phyloP scores from a whole-genome alignment of 2,113 vertebrate species.

The Sylvicapra grimmia region DNA sequence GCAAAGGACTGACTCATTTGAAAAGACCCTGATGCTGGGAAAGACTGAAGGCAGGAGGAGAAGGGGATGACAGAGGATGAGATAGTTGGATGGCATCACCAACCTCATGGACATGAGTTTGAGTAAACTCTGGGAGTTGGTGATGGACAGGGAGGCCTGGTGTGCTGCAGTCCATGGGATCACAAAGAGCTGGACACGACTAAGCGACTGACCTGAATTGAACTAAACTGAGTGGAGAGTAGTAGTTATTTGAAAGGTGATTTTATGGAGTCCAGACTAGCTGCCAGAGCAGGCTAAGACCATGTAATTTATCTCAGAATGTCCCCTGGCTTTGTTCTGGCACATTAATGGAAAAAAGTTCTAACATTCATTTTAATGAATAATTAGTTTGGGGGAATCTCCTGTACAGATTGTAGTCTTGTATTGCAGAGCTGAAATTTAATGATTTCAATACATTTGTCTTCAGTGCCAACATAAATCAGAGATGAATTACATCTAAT shows the following conservation, averaged over 20 bases:
- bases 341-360: background rate
- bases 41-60: no score
- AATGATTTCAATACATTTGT: background rate
- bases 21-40: no score
- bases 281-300: background rate
- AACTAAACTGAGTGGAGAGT: background rate
- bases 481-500: constrained; percentile 18
- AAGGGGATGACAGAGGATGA: background rate
- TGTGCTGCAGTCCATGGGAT: background rate
- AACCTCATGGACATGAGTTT: background rate
- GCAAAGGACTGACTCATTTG: no score
- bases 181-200: accelerated
- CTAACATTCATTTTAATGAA: background rate
- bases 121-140: background rate
- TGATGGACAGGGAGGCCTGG: background rate
- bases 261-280: background rate
- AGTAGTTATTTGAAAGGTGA: background rate
- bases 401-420: background rate
- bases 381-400: background rate
- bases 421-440: background rate
- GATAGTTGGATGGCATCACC: background rate
- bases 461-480: background rate
- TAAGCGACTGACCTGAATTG: background rate
- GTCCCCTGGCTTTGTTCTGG: background rate
- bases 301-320: constrained; percentile 3